Evolutionary conservation across 2,113 vertebrate species (phyloP).

Genomic region (Dicerorhinus sumatrensis): DNA sequence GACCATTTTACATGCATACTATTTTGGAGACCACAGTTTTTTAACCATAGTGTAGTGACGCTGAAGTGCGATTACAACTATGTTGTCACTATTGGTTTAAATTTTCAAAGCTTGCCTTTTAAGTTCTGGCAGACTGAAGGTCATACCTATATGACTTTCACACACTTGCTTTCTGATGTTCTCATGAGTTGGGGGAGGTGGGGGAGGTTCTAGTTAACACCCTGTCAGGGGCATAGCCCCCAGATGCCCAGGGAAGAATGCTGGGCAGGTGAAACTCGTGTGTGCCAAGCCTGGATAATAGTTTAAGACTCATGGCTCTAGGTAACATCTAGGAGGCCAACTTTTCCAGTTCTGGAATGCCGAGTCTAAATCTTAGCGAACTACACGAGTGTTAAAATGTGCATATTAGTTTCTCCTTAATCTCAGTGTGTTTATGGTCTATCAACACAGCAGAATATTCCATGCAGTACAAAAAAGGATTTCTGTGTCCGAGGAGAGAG

Average conservation of each 20-base stretch:
- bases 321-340: neutral
- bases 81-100: neutral
- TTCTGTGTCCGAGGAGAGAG: neutral
- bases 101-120: constrained; percentile 34
- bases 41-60: neutral
- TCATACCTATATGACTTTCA: neutral
- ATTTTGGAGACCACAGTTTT: neutral
- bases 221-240: neutral
- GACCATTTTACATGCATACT: neutral
- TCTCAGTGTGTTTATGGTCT: neutral
- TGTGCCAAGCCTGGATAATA: neutral
- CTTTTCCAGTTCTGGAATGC: neutral
- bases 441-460: neutral
- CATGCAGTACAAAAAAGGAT: neutral
- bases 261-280: neutral
- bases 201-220: neutral
- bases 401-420: neutral
- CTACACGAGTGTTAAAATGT: neutral
- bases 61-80: neutral
- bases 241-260: neutral
- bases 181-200: neutral
- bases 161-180: neutral
- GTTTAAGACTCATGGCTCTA: neutral
- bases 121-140: neutral
- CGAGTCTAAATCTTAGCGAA: neutral